Evolutionary conservation across 2,113 vertebrate genomes (phyloP).

Genomic region (Catharus fuscescens): DNA sequence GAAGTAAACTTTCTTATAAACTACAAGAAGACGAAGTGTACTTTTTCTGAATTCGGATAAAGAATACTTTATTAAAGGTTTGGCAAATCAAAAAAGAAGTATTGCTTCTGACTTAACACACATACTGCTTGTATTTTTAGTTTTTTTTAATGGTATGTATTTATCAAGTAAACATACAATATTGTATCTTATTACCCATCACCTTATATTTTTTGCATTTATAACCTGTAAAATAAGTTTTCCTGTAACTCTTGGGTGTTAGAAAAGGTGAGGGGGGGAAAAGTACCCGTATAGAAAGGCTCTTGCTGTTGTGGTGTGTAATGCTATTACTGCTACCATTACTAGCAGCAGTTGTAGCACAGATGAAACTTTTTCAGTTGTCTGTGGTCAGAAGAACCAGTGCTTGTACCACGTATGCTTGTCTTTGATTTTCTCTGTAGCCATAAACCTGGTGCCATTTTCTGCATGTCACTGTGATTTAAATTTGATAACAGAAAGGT

Average conservation of each 20-base stretch:
- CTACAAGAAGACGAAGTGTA: not conserved
- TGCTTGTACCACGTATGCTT: fast-evolving
- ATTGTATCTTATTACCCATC: not conserved
- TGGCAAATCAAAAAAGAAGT: not conserved
- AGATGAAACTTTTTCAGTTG: not conserved
- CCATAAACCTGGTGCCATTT: not conserved
- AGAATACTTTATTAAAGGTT: not conserved
- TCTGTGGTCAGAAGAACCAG: not conserved
- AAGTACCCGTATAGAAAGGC: not conserved
- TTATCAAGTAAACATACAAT: not conserved
- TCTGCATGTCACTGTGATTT: not conserved
- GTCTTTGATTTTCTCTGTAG: not conserved
- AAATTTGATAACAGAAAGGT: not conserved
- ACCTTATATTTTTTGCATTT: not conserved
- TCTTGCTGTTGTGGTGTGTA: not conserved
- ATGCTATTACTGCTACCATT: not conserved
- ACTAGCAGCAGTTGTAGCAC: not conserved
- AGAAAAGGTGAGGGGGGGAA: not conserved
- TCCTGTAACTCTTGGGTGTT: not conserved
- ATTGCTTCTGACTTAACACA: not conserved
- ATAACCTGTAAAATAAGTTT: not conserved
- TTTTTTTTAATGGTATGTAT: not conserved
- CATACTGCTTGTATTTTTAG: not conserved
- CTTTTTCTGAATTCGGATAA: not conserved
- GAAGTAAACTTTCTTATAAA: not conserved